Percentiles rank a stretch among this genome's conserved stretches.
phyloP scores from a whole-genome alignment of 2,113 vertebrate genomes.

The Sitta europaea region DNA sequence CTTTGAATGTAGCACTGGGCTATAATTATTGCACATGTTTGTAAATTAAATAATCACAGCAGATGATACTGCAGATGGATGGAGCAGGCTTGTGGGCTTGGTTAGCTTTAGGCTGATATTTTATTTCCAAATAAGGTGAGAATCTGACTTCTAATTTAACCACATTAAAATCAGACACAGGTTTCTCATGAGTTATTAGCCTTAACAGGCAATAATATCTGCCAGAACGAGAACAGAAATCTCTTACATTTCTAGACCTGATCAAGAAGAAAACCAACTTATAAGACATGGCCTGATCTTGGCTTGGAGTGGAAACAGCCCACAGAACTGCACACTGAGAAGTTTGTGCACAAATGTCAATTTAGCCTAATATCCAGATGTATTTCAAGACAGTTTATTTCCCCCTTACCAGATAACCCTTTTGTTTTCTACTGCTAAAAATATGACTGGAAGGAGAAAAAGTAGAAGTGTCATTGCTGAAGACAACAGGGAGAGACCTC shows the following conservation, averaged over 20 bases:
- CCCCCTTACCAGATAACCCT: neutral
- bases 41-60: constrained; percentile 1
- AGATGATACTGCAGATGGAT: constrained; percentile 5
- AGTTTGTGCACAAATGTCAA: neutral
- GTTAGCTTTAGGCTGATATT: neutral
- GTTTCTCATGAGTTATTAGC: neutral
- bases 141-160: neutral
- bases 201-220: neutral
- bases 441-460: neutral
- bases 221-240: neutral
- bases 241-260: neutral
- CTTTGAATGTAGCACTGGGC: neutral
- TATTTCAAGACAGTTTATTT: neutral
- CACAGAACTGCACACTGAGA: neutral
- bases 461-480: neutral
- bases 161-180: neutral
- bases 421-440: neutral
- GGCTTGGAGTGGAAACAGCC: neutral
- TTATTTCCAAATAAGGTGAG: constrained; percentile 23
- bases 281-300: neutral
- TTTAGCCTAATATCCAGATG: neutral
- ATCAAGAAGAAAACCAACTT: neutral
- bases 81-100: neutral
- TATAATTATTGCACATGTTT: constrained; percentile 8
- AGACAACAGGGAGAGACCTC: neutral